Base-by-base conservation (phyloP, 37 sponge, comb jelly and placozoan species). In the Spongilla lacustris region DNA sequence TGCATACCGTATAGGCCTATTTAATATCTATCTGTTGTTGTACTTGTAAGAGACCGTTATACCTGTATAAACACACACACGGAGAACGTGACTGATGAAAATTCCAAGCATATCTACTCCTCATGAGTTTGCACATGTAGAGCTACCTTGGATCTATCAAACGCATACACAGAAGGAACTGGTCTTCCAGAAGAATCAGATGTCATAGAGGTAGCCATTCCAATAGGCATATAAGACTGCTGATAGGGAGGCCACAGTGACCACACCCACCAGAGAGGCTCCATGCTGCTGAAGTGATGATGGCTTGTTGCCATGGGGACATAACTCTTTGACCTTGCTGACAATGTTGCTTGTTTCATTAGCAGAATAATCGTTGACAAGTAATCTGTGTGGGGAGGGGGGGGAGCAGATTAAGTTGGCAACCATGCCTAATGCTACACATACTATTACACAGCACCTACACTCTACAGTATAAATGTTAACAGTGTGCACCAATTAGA, bases 281-380 rank as follows among this genome's bases (percentile, higher is more conserved):
- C 11, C 32, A 67, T n/a, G n/a, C n/a, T n/a, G n/a, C n/a, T n/a
- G n/a, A n/a, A 6, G 37, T 11, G 46, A n/a, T 14, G 48, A 50
- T 8, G 29, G 21, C 8, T n/a, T 33, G n/a, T 24, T 50, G 34
- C 68, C 50, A 21, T 49, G 23, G 14, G 30, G 66, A 66, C 91
- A 91, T 4, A 74, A 78, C 9, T 32, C 30, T 23, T 69, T 49
- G 21, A 86, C 82, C 71, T 85, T 33, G n/a, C 32, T 31, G 23
- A 77, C 26, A 12, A 86, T 86, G 31, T 29, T n/a, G 30, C 79
- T 74, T 41, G 83, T 91, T 35, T 86, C 74, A 1, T 69, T 66
- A 67, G 83, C 78, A 30, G 27, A 67, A 8, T 82, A 86, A 36
- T 85, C 91, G 1, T 0, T 23, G 12, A 74, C 36, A 38, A 14